A percentile compares a stretch with the other conserved stretches of the same genome.
Evolutionary conservation across 2,797 vertebrate species (phyloP).

Genomic region (Naso thynnoides): DNA sequence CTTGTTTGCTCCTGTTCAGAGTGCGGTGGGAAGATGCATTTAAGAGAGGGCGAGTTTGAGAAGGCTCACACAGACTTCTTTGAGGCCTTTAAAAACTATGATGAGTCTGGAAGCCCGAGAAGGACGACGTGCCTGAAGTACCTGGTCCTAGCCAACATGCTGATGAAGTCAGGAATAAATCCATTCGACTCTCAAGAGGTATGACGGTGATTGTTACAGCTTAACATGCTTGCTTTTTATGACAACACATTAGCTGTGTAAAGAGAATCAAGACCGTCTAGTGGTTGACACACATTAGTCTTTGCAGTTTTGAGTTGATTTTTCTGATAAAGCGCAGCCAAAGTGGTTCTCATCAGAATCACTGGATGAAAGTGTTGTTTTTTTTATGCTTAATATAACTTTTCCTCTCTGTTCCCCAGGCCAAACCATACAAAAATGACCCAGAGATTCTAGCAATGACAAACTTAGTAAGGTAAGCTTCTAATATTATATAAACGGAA

Average conservation of each 20-base stretch:
- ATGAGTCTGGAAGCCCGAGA: conserved; percentile 98
- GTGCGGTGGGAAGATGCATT: conserved; percentile 99
- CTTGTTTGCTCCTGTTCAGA: conserved; percentile 81
- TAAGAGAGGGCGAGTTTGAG: conserved; percentile 99
- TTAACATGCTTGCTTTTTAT: background rate
- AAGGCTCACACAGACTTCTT: conserved; percentile 99
- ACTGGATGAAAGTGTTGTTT: background rate
- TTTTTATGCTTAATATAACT: conserved; percentile 12
- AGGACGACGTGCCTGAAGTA: conserved; percentile 99
- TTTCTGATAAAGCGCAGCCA: background rate
- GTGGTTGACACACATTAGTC: background rate
- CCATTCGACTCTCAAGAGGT: conserved; percentile 99
- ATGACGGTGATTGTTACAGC: conserved; percentile 22
- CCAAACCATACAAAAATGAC: conserved; percentile 99
- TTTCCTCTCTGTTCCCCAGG: conserved; percentile 78
- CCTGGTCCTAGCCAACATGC: conserved; percentile 99
- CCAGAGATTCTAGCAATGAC: conserved; percentile 99
- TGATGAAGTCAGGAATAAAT: conserved; percentile 99
- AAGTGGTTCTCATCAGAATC: conserved; percentile 3
- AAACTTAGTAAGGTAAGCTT: conserved; percentile 98
- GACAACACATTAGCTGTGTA: no score
- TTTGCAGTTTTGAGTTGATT: background rate
- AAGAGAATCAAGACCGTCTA: background rate
- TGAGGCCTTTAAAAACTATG: conserved; percentile 99
- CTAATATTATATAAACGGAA: background rate